Conservation (phyloP, 2,113 vertebrate species). For the Tachycineta bicolor region DNA sequence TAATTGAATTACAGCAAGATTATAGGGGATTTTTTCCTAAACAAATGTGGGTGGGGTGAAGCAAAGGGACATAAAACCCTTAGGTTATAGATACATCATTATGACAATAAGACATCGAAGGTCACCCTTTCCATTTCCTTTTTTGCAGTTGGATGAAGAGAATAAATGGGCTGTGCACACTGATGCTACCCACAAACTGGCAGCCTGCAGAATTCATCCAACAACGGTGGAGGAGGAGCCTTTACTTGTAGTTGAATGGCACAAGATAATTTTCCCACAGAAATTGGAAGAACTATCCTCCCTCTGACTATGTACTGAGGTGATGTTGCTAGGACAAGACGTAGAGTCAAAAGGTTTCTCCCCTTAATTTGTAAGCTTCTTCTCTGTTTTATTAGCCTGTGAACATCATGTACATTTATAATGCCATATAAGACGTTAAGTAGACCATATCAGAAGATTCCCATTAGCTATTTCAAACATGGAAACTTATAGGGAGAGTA, state of each 20-base stretch:
- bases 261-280: not conserved
- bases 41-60: not conserved
- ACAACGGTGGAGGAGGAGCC: not conserved
- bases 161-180: not conserved
- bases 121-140: not conserved
- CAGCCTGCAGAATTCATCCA: not conserved
- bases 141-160: not conserved
- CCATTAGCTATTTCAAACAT: no score
- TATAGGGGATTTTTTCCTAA: not conserved
- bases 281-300: not conserved
- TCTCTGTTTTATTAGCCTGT: no score
- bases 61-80: not conserved
- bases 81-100: not conserved
- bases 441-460: no score
- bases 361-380: no score
- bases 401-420: no score
- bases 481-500: no score
- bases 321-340: no score
- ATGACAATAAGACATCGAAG: not conserved
- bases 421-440: no score
- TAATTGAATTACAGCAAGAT: conserved; percentile 1
- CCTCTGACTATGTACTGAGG: not conserved
- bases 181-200: not conserved
- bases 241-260: not conserved
- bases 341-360: no score